Evolutionary conservation across 53 echinoderm and acorn worm species (phyloP).

Genomic region (Holothuria leucospilota): DNA sequence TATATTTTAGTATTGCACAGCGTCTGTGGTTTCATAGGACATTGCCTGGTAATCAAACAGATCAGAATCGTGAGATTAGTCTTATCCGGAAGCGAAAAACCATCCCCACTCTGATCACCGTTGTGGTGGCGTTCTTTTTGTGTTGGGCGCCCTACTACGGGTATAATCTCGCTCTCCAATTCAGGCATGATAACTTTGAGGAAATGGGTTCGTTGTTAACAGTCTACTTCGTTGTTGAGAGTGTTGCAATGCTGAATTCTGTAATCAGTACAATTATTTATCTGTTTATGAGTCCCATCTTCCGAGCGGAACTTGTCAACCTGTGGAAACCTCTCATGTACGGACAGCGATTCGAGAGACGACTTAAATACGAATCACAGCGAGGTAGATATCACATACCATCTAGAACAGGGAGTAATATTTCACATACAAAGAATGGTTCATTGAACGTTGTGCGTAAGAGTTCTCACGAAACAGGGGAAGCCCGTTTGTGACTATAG

Average conservation of each 20-base stretch:
- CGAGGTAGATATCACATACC: slow-evolving; percentile 63
- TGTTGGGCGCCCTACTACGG: slow-evolving; percentile 95
- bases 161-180: slow-evolving; percentile 77
- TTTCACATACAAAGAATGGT: slow-evolving; percentile 69
- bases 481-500: slow-evolving; percentile 68
- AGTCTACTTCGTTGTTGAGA: slow-evolving; percentile 80
- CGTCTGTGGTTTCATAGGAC: slow-evolving; percentile 93
- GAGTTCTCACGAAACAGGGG: slow-evolving; percentile 68
- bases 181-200: slow-evolving; percentile 25
- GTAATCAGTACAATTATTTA: slow-evolving; percentile 94
- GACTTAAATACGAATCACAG: slow-evolving; percentile 17
- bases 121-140: slow-evolving; percentile 93
- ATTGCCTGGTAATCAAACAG: slow-evolving; percentile 85
- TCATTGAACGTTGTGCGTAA: slow-evolving; percentile 72
- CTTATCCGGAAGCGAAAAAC: slow-evolving; percentile 92
- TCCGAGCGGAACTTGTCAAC: slow-evolving; percentile 74
- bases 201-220: slow-evolving; percentile 56
- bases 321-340: slow-evolving; percentile 51
- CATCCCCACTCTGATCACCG: slow-evolving; percentile 90
- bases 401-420: slow-evolving; percentile 60
- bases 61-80: slow-evolving; percentile 90
- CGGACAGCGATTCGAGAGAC: slow-evolving; percentile 43
- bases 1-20: slow-evolving; percentile 86
- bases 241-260: slow-evolving; percentile 87
- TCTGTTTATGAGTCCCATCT: slow-evolving; percentile 85